Conservation (phyloP, 2,113 vertebrate genomes). For the Lipotes vexillifer region DNA sequence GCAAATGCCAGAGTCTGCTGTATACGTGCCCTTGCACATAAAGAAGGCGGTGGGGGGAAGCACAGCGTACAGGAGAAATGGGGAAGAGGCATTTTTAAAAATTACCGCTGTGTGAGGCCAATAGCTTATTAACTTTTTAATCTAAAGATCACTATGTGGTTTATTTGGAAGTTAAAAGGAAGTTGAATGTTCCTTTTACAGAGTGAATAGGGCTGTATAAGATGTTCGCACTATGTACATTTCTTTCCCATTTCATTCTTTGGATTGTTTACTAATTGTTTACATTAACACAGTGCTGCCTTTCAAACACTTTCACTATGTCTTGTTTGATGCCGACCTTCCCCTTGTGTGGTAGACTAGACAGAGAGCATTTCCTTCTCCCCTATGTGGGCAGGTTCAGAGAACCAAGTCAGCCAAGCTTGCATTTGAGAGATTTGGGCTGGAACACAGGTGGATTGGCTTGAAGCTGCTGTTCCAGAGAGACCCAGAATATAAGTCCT, state of each 20-base stretch:
- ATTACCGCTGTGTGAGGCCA: neutral
- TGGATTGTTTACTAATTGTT: neutral
- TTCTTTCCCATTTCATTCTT: neutral
- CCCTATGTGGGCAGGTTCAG: neutral
- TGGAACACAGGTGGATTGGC: neutral
- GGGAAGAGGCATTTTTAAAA: neutral
- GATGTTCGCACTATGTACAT: neutral
- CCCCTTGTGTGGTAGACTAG: neutral
- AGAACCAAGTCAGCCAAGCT: neutral
- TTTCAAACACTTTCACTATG: neutral
- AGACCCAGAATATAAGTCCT: neutral
- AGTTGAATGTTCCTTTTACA: neutral
- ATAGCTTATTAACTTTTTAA: neutral
- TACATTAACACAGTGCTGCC: neutral
- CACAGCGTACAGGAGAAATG: neutral
- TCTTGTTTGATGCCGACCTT: neutral
- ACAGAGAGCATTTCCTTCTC: neutral
- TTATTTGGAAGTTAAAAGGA: constrained; percentile 7
- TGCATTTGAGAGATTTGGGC: neutral
- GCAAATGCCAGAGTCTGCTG: neutral
- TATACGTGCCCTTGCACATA: neutral
- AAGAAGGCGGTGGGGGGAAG: too few relatives aligned
- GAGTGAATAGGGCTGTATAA: neutral
- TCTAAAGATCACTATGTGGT: neutral
- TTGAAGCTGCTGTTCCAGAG: neutral